Evolutionary conservation across 2,797 vertebrate species (phyloP), one percentile per base, ranked within the genome.

Genomic region (Sebastes iracundus): DNA sequence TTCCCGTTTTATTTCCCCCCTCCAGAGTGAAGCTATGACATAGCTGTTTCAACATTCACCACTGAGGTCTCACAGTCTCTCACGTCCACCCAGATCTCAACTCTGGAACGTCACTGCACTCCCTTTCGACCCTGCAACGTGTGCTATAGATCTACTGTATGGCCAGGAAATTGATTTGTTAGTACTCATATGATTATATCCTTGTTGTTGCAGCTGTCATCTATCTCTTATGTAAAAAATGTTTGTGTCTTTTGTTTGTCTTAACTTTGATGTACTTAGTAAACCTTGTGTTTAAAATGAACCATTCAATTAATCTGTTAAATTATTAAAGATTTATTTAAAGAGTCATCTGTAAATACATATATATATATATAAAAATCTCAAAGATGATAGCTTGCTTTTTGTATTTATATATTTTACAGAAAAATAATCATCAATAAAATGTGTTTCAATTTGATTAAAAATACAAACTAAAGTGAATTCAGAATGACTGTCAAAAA

Each of bases 41-140:
- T 56, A 80, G 75, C 3, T 2, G 3, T 25, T 66, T 55, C 4
- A 66, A 46, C 27, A 61, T 38, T 66, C 72, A 60, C 11, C 49
- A 11, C 53, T 35, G 67, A 72, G 20, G 61, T 35, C 59, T 75
- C 52, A 30, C 10, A 32, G 12, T 61, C 42, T 55, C 18, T 49
- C 7, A 49, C 52, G 16, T 61, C 59, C 60, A 63, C n/a, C 20
- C 46, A 27, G 10, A 63, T 64, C 63, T 78, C 70, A 81, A 61
- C 79, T 74, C 32, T 81, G 28, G 18, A 59, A 64, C 4, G 0
- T 85, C 70, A 85, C 32, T 80, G 71, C 93, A 94, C 92, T 94
- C 89, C 91, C 60, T 61, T 68, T 46, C n/a, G 53, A 28, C 46
- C 28, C 70, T 22, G 28, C 59, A 28, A 30, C 61, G 25, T 55